These are phyloP conservation scores for Prionailurus bengalensis DNA, from an alignment of 2,113 vertebrate species.

Conservation along the genomic window DNA sequence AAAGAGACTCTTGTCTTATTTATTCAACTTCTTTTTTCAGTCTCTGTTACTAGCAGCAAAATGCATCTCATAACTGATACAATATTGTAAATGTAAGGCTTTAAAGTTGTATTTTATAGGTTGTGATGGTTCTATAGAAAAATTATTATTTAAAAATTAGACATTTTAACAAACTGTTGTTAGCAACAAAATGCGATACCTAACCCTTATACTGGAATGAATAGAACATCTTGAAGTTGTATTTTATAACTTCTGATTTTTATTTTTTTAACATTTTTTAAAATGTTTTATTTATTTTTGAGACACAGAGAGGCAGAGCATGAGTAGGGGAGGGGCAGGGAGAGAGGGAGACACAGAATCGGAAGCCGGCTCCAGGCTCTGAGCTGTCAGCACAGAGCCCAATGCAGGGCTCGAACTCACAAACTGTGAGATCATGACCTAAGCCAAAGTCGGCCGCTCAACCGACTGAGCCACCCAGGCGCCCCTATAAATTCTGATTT, in stretches of 20 bases:
- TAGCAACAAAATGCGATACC: neutral
- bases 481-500: too few species aligned
- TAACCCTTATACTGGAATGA: neutral
- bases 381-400: too few species aligned
- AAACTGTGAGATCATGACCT: too few species aligned
- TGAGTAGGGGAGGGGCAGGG: too few species aligned
- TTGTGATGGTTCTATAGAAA: neutral
- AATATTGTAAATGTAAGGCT: neutral
- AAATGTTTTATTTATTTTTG: too few species aligned
- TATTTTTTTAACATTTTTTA: neutral
- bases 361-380: too few species aligned
- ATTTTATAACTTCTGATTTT: conserved; percentile 4
- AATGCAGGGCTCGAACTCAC: too few species aligned
- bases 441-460: too few species aligned
- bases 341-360: too few species aligned
- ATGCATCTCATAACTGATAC: neutral
- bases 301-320: too few species aligned
- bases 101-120: neutral
- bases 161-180: neutral
- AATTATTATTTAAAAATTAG: neutral
- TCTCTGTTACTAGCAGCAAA: neutral
- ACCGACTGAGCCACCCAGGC: too few species aligned
- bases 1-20: neutral
- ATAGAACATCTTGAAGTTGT: neutral
- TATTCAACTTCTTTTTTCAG: neutral